These are phyloP conservation scores for Erythrolamprus reginae DNA, from an alignment of 2,113 vertebrate genomes.

Conservation along the genomic window DNA sequence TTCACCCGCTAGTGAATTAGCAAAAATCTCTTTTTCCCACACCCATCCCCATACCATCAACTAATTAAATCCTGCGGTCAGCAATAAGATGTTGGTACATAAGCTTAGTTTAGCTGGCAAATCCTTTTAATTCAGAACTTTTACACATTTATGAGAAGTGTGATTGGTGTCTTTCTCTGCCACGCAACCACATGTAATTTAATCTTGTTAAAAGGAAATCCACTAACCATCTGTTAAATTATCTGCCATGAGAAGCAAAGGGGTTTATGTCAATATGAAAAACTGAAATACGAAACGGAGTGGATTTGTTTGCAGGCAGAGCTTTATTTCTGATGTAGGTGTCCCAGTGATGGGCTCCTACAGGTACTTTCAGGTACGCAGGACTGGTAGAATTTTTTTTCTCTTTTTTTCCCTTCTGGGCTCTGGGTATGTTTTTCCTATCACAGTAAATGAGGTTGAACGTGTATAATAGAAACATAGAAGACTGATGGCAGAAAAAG, in stretches of 20 bases:
- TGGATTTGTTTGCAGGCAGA: background rate
- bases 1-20: conserved; percentile 21
- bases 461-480: no score
- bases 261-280: background rate
- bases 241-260: background rate
- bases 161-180: background rate
- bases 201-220: conserved; percentile 1
- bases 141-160: conserved; percentile 27
- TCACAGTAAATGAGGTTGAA: no score
- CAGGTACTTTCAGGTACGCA: no score
- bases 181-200: conserved; percentile 20
- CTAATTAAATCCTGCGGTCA: conserved; percentile 47
- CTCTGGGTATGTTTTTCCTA: no score
- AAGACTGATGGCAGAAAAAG: no score
- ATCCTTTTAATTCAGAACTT: conserved; percentile 53
- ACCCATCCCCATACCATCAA: background rate
- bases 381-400: no score
- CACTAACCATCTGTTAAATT: background rate
- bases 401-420: no score
- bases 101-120: conserved; percentile 41
- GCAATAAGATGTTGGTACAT: conserved; percentile 9
- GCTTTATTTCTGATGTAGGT: background rate
- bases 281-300: background rate
- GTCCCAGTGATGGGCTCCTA: no score
- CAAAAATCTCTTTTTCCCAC: conserved; percentile 43